These are phyloP conservation scores for Caradrina clavipalpis DNA, from an alignment of 2,888 invertebrate species.

Conservation along the genomic window DNA sequence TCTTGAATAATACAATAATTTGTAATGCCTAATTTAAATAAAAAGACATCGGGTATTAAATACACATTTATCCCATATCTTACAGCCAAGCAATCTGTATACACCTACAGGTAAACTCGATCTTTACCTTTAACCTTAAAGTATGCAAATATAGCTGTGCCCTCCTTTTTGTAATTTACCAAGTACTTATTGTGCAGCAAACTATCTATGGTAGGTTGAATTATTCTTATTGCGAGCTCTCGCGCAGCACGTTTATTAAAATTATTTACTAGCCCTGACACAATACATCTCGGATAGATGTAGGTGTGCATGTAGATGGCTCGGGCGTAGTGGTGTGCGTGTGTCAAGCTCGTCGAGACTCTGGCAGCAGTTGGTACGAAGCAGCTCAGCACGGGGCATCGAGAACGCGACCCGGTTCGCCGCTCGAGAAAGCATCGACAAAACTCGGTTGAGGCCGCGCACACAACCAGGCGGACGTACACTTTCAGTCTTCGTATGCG, in stretches of 20 bases:
- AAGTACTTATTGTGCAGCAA: constrained; percentile 53
- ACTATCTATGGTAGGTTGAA: constrained; percentile 53
- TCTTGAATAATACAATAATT: constrained; percentile 56
- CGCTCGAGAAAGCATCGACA: constrained; percentile 90
- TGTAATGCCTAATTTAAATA: constrained; percentile 43
- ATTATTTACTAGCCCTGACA: constrained; percentile 82
- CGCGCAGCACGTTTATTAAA: constrained; percentile 67
- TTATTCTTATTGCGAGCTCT: constrained; percentile 58
- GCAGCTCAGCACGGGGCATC: constrained; percentile 83
- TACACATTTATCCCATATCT: constrained; percentile 31
- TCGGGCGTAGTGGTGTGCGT: constrained; percentile 70
- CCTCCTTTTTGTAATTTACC: constrained; percentile 62
- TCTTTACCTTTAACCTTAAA: constrained; percentile 66
- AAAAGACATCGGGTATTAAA: constrained; percentile 7
- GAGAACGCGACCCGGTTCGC: constrained; percentile 90
- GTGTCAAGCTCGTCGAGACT: constrained; percentile 70
- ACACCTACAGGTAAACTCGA: constrained; percentile 57
- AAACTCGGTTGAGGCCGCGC: constrained; percentile 90
- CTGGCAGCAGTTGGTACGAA: constrained; percentile 66
- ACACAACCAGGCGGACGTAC: constrained; percentile 84
- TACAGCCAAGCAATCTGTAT: constrained; percentile 26
- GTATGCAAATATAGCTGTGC: constrained; percentile 60
- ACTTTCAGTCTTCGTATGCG: constrained; percentile 84
- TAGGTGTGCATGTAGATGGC: constrained; percentile 69
- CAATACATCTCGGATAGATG: constrained; percentile 72